Conservation (phyloP, 2,113 vertebrate species). For the Bufo bufo region DNA sequence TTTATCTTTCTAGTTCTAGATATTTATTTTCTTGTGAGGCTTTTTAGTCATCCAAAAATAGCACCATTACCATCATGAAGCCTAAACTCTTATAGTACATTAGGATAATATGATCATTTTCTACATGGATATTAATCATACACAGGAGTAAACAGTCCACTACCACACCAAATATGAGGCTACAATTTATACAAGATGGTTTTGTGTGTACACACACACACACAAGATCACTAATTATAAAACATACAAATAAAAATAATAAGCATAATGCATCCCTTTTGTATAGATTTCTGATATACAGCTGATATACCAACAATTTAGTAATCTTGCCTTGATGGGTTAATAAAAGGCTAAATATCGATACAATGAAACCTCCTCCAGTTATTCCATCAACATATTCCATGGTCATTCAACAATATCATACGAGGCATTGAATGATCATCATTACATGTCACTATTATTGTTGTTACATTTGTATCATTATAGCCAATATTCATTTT, state of each 20-base stretch:
- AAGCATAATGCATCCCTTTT: too few relatives aligned
- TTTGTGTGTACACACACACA: too few relatives aligned
- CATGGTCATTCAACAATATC: background rate
- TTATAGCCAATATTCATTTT: background rate
- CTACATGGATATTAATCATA: background rate
- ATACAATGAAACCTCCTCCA: background rate
- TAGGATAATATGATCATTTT: background rate
- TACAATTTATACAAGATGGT: background rate
- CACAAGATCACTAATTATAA: too few relatives aligned
- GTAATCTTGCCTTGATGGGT: background rate
- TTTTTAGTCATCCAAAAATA: conserved; percentile 21
- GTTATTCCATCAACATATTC: background rate
- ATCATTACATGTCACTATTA: background rate
- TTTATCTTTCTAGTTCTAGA: background rate
- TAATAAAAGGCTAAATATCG: background rate
- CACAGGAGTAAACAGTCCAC: background rate
- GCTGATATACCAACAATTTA: background rate
- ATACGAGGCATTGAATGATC: background rate
- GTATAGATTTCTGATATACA: background rate
- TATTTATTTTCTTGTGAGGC: background rate
- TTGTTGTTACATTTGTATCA: background rate
- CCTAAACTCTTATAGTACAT: background rate
- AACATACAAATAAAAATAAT: background rate
- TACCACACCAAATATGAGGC: background rate
- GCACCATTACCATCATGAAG: background rate